Base-by-base conservation (phyloP, 2,888 invertebrate species). In the Phengaris arion region DNA sequence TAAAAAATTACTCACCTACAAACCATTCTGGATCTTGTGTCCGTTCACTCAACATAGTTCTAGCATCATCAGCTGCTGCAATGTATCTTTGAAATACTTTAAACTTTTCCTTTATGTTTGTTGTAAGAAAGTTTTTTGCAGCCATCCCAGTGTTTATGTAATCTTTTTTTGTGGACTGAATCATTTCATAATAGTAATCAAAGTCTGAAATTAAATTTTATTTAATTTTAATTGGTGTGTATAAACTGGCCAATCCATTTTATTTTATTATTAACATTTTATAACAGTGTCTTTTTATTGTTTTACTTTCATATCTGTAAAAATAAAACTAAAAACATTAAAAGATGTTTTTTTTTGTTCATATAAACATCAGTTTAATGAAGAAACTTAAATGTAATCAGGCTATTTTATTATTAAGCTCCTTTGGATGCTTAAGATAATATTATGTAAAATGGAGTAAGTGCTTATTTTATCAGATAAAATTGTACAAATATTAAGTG, bases 11-110 rank as follows among this genome's bases (percentile, higher is more conserved):
- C 59, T 80, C 93, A 92, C 97, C 97, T 91, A 94, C 94, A 90
- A 98, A 98, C 98, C 98, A 98, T 78, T 95, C 96, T 0, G 96
- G 95, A 87, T 98, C 96, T 78, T 96, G 95, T 10, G 94, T 90
- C 78, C 94, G 94, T 68, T 94, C 94, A 82, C 96, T 96, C 48
- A 95, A 90, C 80, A 93, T 87, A 0, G 96, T 95, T 22, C 94
- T 93, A 6, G 95, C 92, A 83, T 96, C 94, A 79, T 94, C 86
- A 7, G 88, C 93, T 12, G 87, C 86, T 10, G 86, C 83, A 7
- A 93, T 90, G 77, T 93, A 92, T 77, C 87, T 89, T 82, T 93
- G 93, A 82, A 88, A 89, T 59, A 91, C 90, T 77, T 89, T 88
- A 77, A 93, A 88, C 80, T 94, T 93, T 78, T 93, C 91, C 78